A percentile compares a stretch with the other conserved stretches of the same genome.
Conservation (phyloP, 1,140 invertebrate species). For the Apis cerana region DNA sequence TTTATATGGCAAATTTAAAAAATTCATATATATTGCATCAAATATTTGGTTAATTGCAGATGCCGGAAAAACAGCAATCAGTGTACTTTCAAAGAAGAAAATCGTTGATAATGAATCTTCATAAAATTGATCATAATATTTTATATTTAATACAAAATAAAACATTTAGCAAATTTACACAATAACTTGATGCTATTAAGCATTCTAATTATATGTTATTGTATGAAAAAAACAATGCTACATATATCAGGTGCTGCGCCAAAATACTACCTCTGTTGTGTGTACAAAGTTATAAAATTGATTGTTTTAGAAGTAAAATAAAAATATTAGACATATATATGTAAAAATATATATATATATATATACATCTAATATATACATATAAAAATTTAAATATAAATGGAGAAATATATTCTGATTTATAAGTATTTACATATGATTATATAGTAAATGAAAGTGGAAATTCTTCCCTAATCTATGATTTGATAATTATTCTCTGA, state of each 20-base stretch:
- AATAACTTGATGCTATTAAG: slow-evolving; percentile 39
- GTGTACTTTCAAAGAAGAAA: slow-evolving; percentile 61
- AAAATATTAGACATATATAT: slow-evolving; percentile 61
- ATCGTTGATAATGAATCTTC: slow-evolving; percentile 57
- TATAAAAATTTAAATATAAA: slow-evolving; percentile 48
- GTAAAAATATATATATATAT: slow-evolving; percentile 47
- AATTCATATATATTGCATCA: not conserved
- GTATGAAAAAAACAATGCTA: slow-evolving; percentile 60
- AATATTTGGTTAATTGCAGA: slow-evolving; percentile 61
- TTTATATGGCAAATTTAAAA: not conserved
- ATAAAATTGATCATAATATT: slow-evolving; percentile 47
- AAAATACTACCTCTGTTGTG: slow-evolving; percentile 76
- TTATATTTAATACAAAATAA: slow-evolving; percentile 47
- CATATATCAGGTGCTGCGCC: slow-evolving; percentile 70
- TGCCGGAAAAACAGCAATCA: slow-evolving; percentile 58
- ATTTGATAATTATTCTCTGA: no score
- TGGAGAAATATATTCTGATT: slow-evolving; percentile 67
- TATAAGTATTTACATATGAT: slow-evolving; percentile 59
- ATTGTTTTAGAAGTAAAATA: slow-evolving; percentile 71
- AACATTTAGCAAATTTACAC: slow-evolving; percentile 39
- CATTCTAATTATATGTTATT: slow-evolving; percentile 38
- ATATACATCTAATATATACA: slow-evolving; percentile 6
- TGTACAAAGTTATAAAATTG: slow-evolving; percentile 77
- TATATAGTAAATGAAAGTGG: slow-evolving; percentile 42
- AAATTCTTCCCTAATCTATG: slow-evolving; percentile 58